Evolutionary conservation across 2,888 invertebrate species (phyloP).

Genomic region (Gasteruption jaculator): DNA sequence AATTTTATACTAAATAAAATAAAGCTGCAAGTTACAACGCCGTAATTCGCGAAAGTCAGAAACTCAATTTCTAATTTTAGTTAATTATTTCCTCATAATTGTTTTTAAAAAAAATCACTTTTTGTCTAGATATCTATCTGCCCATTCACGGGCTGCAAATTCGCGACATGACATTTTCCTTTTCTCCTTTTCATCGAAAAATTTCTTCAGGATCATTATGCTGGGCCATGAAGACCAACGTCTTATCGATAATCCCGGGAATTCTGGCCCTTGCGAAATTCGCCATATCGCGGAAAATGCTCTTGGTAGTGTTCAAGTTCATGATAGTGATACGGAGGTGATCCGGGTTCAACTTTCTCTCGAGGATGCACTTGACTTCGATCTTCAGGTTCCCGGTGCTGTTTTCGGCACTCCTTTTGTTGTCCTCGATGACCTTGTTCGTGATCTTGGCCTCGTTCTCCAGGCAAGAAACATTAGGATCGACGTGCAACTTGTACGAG

Average conservation of each 20-base stretch:
- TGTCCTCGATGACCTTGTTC: conserved; percentile 33
- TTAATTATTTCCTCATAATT: no score
- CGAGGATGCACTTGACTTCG: conserved; percentile 39
- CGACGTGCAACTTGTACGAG: conserved; percentile 28
- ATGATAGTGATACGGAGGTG: conserved; percentile 33
- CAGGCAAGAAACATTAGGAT: conserved; percentile 33
- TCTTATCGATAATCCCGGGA: conserved; percentile 29
- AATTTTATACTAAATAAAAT: no score
- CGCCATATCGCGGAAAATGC: conserved; percentile 38
- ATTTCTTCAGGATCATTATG: no score
- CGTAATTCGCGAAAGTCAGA: no score
- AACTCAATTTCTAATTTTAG: no score
- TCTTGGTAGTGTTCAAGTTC: conserved; percentile 33
- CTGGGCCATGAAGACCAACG: conserved; percentile 35
- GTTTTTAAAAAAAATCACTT: no score
- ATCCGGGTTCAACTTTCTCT: conserved; percentile 33
- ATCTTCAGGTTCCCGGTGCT: conserved; percentile 29
- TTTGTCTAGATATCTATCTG: no score
- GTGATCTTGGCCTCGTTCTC: conserved; percentile 47
- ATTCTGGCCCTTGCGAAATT: conserved; percentile 37
- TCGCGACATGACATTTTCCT: no score
- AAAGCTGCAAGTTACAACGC: no score
- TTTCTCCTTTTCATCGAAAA: no score
- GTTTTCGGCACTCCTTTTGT: conserved; percentile 24
- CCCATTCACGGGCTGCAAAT: no score